Conservation (phyloP, 2,797 vertebrate species). For the Borostomias antarcticus region DNA sequence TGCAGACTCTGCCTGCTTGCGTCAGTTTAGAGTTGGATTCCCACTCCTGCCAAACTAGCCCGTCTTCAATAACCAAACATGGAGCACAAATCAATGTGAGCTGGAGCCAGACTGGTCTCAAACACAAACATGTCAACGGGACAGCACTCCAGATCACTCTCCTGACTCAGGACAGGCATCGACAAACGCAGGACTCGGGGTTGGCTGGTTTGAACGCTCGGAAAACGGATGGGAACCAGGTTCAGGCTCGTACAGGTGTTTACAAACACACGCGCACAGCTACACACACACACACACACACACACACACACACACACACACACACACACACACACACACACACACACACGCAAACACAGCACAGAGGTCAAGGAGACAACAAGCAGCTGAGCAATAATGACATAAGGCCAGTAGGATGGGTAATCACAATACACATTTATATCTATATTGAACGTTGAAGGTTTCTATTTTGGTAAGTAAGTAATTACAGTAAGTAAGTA, state of each 20-base stretch:
- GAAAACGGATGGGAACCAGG: not conserved
- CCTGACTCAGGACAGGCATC: conserved; percentile 47
- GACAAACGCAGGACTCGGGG: conserved; percentile 35
- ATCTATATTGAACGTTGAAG: too few relatives aligned
- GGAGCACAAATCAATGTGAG: conserved; percentile 49
- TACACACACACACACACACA: not conserved
- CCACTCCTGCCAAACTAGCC: conserved; percentile 57
- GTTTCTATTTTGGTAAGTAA: too few relatives aligned
- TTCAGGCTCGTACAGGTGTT: too few relatives aligned
- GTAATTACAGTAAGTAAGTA: too few relatives aligned
- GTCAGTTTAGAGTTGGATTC: conserved; percentile 25
- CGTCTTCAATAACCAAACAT: conserved; percentile 63
- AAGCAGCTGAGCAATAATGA: conserved; percentile 40
- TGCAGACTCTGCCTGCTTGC: conserved; percentile 21
- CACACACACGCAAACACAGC: conserved; percentile 6
- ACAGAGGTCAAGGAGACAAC: conserved; percentile 17
- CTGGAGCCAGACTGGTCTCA: not conserved
- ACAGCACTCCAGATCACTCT: conserved; percentile 38
- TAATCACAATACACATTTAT: not conserved
- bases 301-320: not conserved
- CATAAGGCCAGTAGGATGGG: not conserved
- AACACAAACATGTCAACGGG: conserved; percentile 60
- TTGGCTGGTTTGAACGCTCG: conserved; percentile 24
- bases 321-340: conserved; percentile 5
- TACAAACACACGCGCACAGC: not conserved